A percentile compares a stretch with the other conserved stretches of the same genome.
Evolutionary conservation across 2,888 invertebrate species (phyloP).

Genomic region (Cephus runcator): DNA sequence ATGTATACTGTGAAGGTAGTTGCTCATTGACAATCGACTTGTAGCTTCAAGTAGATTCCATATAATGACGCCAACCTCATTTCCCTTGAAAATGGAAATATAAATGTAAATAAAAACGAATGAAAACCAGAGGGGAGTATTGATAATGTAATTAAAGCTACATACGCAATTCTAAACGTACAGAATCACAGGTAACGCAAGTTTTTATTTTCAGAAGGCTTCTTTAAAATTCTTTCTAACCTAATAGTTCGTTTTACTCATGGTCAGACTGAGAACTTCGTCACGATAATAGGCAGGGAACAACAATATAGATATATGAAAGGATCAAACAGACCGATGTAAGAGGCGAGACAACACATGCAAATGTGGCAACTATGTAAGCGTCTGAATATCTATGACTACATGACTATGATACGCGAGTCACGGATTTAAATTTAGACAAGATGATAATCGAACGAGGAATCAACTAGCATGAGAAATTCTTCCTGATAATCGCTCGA

Average conservation of each 20-base stretch:
- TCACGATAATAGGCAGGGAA: background rate
- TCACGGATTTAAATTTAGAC: background rate
- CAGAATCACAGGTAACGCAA: background rate
- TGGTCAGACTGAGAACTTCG: background rate
- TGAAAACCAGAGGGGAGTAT: background rate
- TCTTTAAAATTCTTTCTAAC: background rate
- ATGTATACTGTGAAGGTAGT: background rate
- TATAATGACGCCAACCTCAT: background rate
- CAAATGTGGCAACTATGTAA: background rate
- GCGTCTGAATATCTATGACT: background rate
- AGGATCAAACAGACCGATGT: background rate
- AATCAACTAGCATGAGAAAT: background rate
- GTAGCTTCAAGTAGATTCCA: background rate
- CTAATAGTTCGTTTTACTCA: background rate
- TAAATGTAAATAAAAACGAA: background rate
- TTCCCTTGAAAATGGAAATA: background rate
- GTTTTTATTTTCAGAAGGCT: background rate
- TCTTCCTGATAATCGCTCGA: background rate
- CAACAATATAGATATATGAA: background rate
- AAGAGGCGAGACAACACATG: background rate
- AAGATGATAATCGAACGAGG: background rate
- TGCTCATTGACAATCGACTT: background rate
- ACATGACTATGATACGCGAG: background rate
- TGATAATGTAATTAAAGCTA: background rate
- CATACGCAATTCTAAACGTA: background rate